These are phyloP conservation scores for Eupeodes latifasciatus DNA, from an alignment of 2,888 invertebrate species.

Conservation along the genomic window DNA sequence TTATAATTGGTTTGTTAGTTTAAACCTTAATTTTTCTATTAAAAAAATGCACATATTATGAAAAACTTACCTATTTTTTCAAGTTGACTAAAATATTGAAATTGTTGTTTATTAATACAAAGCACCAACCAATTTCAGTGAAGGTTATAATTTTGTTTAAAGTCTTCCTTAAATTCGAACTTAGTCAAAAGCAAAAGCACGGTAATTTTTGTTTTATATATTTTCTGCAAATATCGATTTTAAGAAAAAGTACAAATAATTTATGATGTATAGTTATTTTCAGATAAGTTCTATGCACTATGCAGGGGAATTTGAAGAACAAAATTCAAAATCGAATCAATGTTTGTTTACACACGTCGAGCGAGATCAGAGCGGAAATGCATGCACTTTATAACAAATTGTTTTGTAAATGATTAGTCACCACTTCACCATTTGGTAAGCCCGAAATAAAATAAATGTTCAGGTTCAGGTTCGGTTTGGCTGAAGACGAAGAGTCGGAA, in stretches of 20 bases:
- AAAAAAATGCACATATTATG: neutral
- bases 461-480: constrained; percentile 25
- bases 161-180: neutral
- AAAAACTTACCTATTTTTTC: neutral
- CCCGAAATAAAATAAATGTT: constrained; percentile 77
- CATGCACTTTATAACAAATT: constrained; percentile 26
- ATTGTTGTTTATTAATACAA: neutral
- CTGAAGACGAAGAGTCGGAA: constrained; percentile 44
- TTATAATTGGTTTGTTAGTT: neutral
- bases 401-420: constrained; percentile 16
- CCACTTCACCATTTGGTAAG: constrained; percentile 40
- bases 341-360: constrained; percentile 33
- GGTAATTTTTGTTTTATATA: neutral
- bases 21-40: neutral
- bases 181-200: neutral
- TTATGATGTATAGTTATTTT: constrained; percentile 2
- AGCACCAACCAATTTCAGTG: neutral
- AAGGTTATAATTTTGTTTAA: neutral
- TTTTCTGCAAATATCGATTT: constrained; percentile 30
- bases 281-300: neutral
- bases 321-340: neutral
- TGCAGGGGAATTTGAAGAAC: constrained; percentile 13
- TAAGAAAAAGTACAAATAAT: constrained; percentile 11
- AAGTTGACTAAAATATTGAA: neutral
- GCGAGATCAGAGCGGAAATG: neutral